Conservation (phyloP, 2,888 invertebrate genomes). For the Tillus elongatus region DNA sequence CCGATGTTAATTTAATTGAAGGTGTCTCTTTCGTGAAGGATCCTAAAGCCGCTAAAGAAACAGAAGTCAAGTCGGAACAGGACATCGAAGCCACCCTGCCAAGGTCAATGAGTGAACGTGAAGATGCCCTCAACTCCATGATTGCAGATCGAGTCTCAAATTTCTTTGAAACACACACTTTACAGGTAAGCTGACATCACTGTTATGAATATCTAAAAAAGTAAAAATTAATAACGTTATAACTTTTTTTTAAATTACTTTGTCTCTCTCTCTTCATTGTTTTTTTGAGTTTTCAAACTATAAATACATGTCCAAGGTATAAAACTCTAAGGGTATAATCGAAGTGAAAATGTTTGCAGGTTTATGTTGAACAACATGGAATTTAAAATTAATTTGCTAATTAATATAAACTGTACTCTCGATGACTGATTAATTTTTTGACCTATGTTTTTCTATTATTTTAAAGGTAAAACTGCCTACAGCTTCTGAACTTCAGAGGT, state of each 20-base stretch:
- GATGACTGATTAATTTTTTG: not conserved
- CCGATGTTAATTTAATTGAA: conserved; percentile 58
- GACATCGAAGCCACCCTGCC: conserved; percentile 66
- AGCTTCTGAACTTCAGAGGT: conserved; percentile 53
- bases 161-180: conserved; percentile 69
- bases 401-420: conserved; percentile 7
- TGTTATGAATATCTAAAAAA: conserved; percentile 5
- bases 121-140: conserved; percentile 62
- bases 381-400: too few relatives aligned
- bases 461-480: conserved; percentile 65
- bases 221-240: too few relatives aligned
- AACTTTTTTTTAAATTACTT: not conserved
- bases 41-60: conserved; percentile 41
- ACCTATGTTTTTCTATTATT: not conserved
- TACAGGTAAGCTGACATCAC: conserved; percentile 60
- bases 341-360: too few relatives aligned
- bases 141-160: conserved; percentile 64
- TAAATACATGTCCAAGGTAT: too few relatives aligned
- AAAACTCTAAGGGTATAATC: too few relatives aligned
- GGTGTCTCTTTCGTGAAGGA: conserved; percentile 70
- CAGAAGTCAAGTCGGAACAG: conserved; percentile 43
- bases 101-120: conserved; percentile 61
- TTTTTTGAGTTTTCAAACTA: not conserved
- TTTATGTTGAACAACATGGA: too few relatives aligned
- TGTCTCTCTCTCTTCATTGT: not conserved